phyloP scores from a whole-genome alignment of 1,140 invertebrate genomes.

The Spodoptera frugiperda region DNA sequence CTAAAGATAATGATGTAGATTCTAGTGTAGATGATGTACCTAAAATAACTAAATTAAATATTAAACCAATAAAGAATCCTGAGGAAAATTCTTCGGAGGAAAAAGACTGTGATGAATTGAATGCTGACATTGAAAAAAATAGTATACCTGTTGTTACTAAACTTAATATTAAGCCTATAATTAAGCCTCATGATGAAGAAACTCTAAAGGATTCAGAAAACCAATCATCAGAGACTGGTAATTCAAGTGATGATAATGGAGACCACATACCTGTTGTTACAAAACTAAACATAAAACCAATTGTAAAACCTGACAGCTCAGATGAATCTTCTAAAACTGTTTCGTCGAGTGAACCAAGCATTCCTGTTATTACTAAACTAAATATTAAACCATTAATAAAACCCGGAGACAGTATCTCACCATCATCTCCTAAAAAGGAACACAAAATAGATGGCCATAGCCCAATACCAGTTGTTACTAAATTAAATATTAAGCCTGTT shows the following conservation, averaged over 20 bases:
- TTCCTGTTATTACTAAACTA: constrained; percentile 76
- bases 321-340: constrained; percentile 60
- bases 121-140: constrained; percentile 73
- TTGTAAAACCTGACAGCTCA: constrained; percentile 70
- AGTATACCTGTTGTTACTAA: constrained; percentile 84
- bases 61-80: constrained; percentile 78
- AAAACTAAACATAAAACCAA: constrained; percentile 81
- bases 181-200: constrained; percentile 78
- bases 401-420: constrained; percentile 64
- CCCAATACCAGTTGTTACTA: constrained; percentile 59
- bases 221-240: constrained; percentile 78
- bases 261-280: constrained; percentile 77
- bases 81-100: constrained; percentile 75
- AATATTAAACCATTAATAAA: constrained; percentile 77
- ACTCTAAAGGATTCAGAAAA: constrained; percentile 75
- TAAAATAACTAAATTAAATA: constrained; percentile 83
- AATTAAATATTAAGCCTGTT: constrained; percentile 60
- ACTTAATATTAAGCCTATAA: constrained; percentile 83
- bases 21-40: constrained; percentile 79
- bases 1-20: constrained; percentile 82
- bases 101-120: constrained; percentile 81
- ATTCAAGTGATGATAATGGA: constrained; percentile 80
- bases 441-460: constrained; percentile 59
- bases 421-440: constrained; percentile 72
- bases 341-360: constrained; percentile 67